phyloP scores from a whole-genome alignment of 1,140 invertebrate genomes.

The Neodiprion lecontei region DNA sequence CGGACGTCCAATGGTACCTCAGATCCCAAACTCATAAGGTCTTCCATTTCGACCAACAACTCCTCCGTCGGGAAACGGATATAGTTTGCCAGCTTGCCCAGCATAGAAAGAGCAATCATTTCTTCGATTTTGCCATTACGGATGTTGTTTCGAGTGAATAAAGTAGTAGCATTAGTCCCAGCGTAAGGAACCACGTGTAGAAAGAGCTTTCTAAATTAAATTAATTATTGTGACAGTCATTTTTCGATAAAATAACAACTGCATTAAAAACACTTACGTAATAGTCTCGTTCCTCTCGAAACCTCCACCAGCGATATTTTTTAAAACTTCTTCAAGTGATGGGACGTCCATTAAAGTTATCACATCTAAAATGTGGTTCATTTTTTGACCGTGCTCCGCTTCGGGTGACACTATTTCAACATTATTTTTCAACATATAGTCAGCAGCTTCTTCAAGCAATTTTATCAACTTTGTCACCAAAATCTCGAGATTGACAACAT shows the following conservation, averaged over 20 bases:
- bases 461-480: conserved; percentile 44
- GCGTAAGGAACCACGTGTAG: conserved; percentile 53
- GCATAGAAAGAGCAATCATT: conserved; percentile 38
- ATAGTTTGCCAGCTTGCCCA: conserved; percentile 50
- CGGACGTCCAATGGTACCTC: conserved; percentile 35
- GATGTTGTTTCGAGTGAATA: conserved; percentile 51
- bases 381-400: conserved; percentile 45
- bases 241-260: background rate
- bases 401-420: conserved; percentile 45
- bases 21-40: conserved; percentile 38
- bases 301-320: conserved; percentile 31
- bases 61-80: conserved; percentile 45
- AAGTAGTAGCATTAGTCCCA: conserved; percentile 49
- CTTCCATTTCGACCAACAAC: conserved; percentile 49
- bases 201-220: conserved; percentile 48
- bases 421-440: conserved; percentile 54
- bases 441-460: conserved; percentile 44
- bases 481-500: conserved; percentile 36
- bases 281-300: conserved; percentile 27
- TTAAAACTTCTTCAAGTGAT: conserved; percentile 44
- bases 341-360: conserved; percentile 46
- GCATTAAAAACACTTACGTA: conserved; percentile 25
- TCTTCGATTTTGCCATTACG: conserved; percentile 40
- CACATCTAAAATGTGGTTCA: conserved; percentile 46
- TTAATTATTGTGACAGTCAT: conserved; percentile 5